Evolutionary conservation across 2,113 vertebrate species (phyloP), one percentile per base, ranked within the genome.

Genomic region (Collichthys lucidus): DNA sequence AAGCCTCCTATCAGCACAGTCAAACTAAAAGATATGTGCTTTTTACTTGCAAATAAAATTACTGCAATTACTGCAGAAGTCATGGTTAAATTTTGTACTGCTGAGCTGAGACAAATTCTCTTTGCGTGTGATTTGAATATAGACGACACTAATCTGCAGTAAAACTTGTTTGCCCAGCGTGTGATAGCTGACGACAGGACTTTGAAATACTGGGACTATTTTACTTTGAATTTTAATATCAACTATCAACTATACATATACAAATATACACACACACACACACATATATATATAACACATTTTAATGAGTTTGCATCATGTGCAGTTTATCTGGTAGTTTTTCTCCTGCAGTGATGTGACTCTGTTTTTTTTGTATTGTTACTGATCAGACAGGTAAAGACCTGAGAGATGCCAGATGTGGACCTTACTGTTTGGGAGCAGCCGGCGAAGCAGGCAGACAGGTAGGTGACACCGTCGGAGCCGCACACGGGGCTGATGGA

Each of bases 391-490:
- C 0, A 44, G 50, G 9, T 81, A 49, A 66, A 80, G 61, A 95
- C 94, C 93, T 93, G 89, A 61, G 87, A 42, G 55, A 35, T 16
- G 68, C 31, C 62, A 0, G 85, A 70, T 0, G 68, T 3, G 11
- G 44, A 5, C 17, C 70, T 88, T 86, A 95, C 95, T 86, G 91
- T 85, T 79, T 90, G 95, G 77, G 88, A 96, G 96, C 98, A 99
- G 94, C 98, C 98, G 31, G 98, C 98, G 3, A 98, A 98, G 93
- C 98, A 99, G 93, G 96, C 96, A 0, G 98, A 99, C 94, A 99
- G 95, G 94, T 99, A 99, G 31, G 98, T 99, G 92, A 98, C 57
- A 2, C 96, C 96, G 0, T 99, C 97, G 62, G 97, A 96, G 85
- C 98, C 98, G 11, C 98, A 99, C 72, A 99, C 98, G 0, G 97